Base-by-base conservation (phyloP, 2,888 invertebrate species). In the Drosophila trichaetosa region DNA sequence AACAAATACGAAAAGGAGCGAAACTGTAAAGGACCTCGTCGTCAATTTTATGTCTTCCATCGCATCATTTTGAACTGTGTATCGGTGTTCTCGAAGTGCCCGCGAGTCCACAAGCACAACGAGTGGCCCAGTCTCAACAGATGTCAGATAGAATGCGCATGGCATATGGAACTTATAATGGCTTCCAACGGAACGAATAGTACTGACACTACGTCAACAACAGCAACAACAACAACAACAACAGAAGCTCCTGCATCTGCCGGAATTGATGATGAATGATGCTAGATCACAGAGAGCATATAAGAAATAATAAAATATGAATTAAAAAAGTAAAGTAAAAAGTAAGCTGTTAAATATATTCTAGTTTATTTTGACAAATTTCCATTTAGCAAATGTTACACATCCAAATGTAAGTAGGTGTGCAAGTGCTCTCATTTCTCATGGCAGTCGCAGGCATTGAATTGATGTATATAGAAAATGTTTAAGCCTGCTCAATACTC, bases 21-120 rank as follows among this genome's bases (percentile, higher is more conserved):
- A 0, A 5, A 0, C 13, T 82, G 82, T 13, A 0, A 0, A 0
- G 67, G 68, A 6, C 62, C 69, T 4, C 65, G 59, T 7, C 85
- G 82, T 0, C 36, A 10, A 7, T 82, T 69, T 38, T 82, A 57
- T 49, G 63, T 46, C 13, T 82, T 85, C 21, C 82, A 85, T 54
- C 76, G 80, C 18, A 67, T 76, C 7, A 58, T 85, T 7, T 13
- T 71, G 13, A 31, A 79, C 53, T 82, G 82, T 7, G 53, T 76
- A 2, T 8, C 66, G 52, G 83, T 85, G 2, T 31, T 40, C n/a
- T 65, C 67, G 24, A 69, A 57, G 8, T 82, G 82, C 18, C 1
- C 3, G 0, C 48, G 8, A 4, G 21, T 56, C 8, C 18, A 68
- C 31, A 4, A 2, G 1, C 5, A 36, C 1, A 82, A 82, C 33